phyloP scores from a whole-genome alignment of 2,797 vertebrate genomes.

The Erithacus rubecula region DNA sequence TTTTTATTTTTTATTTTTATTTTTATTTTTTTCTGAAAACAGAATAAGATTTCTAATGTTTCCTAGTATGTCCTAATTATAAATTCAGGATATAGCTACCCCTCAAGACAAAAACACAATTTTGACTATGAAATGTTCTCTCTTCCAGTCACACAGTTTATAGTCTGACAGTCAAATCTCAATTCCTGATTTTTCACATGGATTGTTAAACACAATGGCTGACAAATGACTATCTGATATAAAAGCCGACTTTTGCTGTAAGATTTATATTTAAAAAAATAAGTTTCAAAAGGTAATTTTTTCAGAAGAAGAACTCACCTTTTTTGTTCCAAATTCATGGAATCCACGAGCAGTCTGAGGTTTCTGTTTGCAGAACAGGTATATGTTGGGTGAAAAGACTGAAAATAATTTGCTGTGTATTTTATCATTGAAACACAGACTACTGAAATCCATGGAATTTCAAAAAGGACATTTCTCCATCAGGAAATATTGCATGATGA shows the following conservation, averaged over 20 bases:
- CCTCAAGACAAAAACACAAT: background rate
- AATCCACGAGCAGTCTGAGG: background rate
- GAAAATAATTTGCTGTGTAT: background rate
- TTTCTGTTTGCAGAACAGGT: background rate
- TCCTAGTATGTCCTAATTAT: background rate
- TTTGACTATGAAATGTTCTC: background rate
- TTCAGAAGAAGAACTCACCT: background rate
- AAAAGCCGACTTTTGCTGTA: rapidly evolving
- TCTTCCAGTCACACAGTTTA: background rate
- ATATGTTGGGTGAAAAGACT: background rate
- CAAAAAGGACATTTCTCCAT: background rate
- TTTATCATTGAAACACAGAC: background rate
- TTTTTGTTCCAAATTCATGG: background rate
- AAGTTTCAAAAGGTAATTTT: background rate
- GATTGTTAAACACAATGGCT: background rate
- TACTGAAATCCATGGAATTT: background rate
- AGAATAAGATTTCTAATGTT: background rate
- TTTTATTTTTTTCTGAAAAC: background rate
- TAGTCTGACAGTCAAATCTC: background rate
- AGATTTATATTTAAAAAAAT: background rate
- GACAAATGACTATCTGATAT: background rate
- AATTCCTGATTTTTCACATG: background rate
- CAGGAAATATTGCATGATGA: background rate
- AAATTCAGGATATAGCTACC: background rate
- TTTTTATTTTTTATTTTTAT: background rate